Evolutionary conservation across 2,797 vertebrate species (phyloP).

Genomic region (Podarcis lilfordi): DNA sequence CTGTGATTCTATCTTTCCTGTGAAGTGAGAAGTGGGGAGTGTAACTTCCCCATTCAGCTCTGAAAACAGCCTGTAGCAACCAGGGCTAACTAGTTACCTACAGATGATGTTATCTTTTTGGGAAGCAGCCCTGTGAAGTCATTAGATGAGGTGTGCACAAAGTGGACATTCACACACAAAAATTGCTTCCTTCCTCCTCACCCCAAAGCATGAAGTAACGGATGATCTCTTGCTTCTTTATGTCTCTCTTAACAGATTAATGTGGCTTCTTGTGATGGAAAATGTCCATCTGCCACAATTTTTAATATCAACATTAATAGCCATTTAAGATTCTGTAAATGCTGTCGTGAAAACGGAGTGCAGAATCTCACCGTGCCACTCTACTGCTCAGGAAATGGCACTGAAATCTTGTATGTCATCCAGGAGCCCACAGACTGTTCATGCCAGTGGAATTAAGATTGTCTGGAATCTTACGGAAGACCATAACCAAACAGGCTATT

Average conservation of each 20-base stretch:
- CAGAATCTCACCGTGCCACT: conserved; percentile 89
- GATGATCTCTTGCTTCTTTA: conserved; percentile 15
- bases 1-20: too few relatives aligned
- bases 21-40: too few relatives aligned
- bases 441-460: conserved; percentile 93
- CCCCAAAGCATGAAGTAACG: neutral
- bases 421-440: conserved; percentile 95
- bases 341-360: conserved; percentile 91
- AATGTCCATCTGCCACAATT: conserved; percentile 97
- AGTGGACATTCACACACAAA: neutral
- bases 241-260: conserved; percentile 81
- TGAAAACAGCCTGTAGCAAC: neutral
- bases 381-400: conserved; percentile 92
- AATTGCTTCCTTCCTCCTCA: neutral
- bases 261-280: conserved; percentile 96
- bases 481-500: conserved; percentile 10
- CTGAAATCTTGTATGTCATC: conserved; percentile 88
- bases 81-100: neutral
- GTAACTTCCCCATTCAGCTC: neutral
- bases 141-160: neutral
- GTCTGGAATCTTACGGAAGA: neutral
- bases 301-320: conserved; percentile 98
- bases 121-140: neutral
- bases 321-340: conserved; percentile 97
- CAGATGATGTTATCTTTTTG: neutral